phyloP scores from a whole-genome alignment of 2,888 invertebrate species.

The Trichopria drosophilae region DNA sequence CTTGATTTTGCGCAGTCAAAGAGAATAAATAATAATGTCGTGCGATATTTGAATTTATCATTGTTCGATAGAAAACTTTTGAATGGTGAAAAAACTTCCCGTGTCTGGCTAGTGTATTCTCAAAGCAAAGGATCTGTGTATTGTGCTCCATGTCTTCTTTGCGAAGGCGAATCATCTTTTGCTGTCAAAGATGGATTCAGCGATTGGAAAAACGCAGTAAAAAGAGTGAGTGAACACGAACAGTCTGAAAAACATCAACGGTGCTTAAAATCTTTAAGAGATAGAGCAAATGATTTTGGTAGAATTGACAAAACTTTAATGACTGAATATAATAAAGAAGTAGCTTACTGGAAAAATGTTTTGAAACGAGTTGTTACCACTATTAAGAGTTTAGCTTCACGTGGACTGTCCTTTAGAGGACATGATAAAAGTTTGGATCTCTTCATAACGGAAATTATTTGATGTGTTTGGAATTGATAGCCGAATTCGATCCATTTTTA shows the following conservation, averaged over 20 bases:
- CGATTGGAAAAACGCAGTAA: conserved; percentile 30
- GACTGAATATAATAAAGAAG: conserved; percentile 22
- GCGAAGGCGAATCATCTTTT: conserved; percentile 24
- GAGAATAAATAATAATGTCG: background rate
- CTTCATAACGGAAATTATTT: conserved; percentile 46
- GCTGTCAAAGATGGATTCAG: conserved; percentile 26
- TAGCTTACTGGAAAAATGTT: conserved; percentile 40
- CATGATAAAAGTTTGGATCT: conserved; percentile 39
- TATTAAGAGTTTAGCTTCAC: conserved; percentile 36
- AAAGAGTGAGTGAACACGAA: conserved; percentile 26
- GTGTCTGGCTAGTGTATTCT: conserved; percentile 31
- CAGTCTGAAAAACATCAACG: conserved; percentile 21
- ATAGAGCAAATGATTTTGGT: background rate
- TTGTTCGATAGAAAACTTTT: conserved; percentile 22
- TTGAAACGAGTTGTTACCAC: conserved; percentile 39
- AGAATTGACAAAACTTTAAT: background rate
- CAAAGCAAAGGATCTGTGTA: conserved; percentile 21
- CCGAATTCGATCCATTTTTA: conserved; percentile 45
- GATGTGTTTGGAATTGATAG: conserved; percentile 41
- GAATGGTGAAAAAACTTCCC: conserved; percentile 31
- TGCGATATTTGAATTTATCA: background rate
- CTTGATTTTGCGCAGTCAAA: conserved; percentile 15
- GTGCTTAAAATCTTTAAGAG: too few species aligned
- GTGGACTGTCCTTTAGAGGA: conserved; percentile 42
- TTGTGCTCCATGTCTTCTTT: conserved; percentile 28